phyloP scores from a whole-genome alignment of 2,797 vertebrate species.

The Paedocypris micromegethes region DNA sequence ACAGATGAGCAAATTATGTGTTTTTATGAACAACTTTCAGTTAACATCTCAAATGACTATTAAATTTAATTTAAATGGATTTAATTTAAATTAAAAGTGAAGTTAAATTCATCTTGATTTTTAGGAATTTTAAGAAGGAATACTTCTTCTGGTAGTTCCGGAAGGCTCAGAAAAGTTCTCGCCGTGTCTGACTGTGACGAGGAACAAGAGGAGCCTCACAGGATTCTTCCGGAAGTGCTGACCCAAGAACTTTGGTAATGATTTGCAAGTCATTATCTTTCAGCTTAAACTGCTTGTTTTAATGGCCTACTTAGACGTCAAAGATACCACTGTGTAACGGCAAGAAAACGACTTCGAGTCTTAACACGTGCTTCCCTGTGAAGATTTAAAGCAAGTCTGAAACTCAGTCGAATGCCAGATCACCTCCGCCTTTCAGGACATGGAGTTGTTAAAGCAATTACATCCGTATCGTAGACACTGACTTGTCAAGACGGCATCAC shows the following conservation, averaged over 20 bases:
- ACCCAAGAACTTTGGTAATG: conserved; percentile 34
- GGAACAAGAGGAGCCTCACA: conserved; percentile 35
- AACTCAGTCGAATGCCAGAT: neutral
- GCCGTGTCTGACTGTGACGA: conserved; percentile 38
- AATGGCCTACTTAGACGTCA: conserved; percentile 54
- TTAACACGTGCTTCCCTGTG: neutral
- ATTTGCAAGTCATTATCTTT: conserved; percentile 50
- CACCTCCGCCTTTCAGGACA: neutral
- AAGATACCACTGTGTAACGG: conserved; percentile 23
- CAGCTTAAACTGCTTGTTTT: conserved; percentile 42
- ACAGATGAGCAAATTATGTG: too few species aligned
- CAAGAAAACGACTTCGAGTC: neutral
- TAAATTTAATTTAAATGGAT: too few species aligned
- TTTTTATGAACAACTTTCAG: too few species aligned
- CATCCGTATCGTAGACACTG: conserved; percentile 31
- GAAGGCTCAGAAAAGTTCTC: conserved; percentile 30
- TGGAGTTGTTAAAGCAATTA: conserved; percentile 48
- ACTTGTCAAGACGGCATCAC: conserved; percentile 23
- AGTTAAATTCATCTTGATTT: too few species aligned
- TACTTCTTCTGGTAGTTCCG: too few species aligned
- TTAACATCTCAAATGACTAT: too few species aligned
- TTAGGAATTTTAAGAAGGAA: too few species aligned
- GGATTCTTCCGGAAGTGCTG: conserved; percentile 31
- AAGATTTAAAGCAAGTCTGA: conserved; percentile 8
- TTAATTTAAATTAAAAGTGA: too few species aligned